phyloP scores from a whole-genome alignment of 2,888 invertebrate genomes.

The Xylophagus ater region DNA sequence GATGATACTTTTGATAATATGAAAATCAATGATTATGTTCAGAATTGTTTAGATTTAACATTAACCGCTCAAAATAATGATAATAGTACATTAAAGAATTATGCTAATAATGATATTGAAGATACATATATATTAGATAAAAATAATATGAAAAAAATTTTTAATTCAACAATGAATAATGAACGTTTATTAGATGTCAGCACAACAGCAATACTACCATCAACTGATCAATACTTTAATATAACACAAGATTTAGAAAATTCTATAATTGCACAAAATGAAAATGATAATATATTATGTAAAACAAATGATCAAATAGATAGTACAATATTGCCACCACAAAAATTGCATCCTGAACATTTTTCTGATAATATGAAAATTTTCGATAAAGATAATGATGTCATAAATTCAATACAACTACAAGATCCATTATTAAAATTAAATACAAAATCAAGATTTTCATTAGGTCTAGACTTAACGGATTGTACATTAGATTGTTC shows the following conservation, averaged over 20 bases:
- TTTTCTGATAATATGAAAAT: too few species aligned
- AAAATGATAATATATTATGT: not conserved
- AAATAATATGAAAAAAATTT: conserved; percentile 30
- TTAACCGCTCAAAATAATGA: too few species aligned
- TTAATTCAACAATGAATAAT: conserved; percentile 33
- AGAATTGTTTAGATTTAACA: too few species aligned
- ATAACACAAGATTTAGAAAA: conserved; percentile 27
- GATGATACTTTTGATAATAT: too few species aligned
- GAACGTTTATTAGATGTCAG: conserved; percentile 30
- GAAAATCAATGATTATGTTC: too few species aligned
- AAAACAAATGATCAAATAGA: too few species aligned
- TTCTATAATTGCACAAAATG: conserved; percentile 25
- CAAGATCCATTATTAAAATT: conserved; percentile 14
- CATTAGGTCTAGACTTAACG: conserved; percentile 36
- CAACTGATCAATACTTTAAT: conserved; percentile 27
- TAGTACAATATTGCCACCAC: too few species aligned
- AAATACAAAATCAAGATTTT: conserved; percentile 28
- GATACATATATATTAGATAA: conserved; percentile 31
- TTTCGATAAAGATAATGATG: too few species aligned
- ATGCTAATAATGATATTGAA: too few species aligned
- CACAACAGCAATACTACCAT: conserved; percentile 21
- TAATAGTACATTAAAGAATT: too few species aligned
- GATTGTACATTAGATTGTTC: conserved; percentile 37
- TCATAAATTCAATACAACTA: too few species aligned
- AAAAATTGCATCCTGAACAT: too few species aligned